Evolutionary conservation across 2,888 invertebrate genomes (phyloP).

Genomic region (Platypus cylindrus): DNA sequence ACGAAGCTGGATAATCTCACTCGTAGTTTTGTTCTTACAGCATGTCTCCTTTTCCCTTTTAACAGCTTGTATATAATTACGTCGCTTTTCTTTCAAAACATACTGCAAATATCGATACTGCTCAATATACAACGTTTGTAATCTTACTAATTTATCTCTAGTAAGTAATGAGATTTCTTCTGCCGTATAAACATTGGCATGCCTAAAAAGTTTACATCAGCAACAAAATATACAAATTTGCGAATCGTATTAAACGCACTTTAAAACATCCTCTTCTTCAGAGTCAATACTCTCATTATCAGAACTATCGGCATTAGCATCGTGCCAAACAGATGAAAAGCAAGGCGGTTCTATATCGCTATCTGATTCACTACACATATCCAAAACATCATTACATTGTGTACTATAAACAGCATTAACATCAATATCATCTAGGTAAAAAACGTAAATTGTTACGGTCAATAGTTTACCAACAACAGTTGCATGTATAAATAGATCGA

Average conservation of each 20-base stretch:
- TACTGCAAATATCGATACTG: constrained; percentile 68
- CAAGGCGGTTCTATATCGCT: constrained; percentile 56
- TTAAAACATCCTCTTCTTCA: constrained; percentile 60
- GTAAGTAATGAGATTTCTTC: constrained; percentile 75
- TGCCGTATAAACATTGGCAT: constrained; percentile 78
- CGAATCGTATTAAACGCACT: constrained; percentile 38
- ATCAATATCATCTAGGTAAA: constrained; percentile 40
- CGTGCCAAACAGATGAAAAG: constrained; percentile 49
- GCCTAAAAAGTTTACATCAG: constrained; percentile 39
- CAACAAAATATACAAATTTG: neutral
- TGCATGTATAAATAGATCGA: constrained; percentile 1
- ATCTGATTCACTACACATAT: constrained; percentile 62
- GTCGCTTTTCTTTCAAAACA: constrained; percentile 55
- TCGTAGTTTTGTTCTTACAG: constrained; percentile 24
- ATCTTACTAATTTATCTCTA: constrained; percentile 56
- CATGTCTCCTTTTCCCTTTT: constrained; percentile 67
- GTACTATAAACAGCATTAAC: constrained; percentile 38
- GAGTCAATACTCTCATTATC: constrained; percentile 69
- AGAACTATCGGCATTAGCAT: constrained; percentile 53
- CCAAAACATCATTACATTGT: constrained; percentile 45
- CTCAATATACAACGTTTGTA: constrained; percentile 71
- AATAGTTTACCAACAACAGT: neutral
- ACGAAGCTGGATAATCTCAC: too few species aligned
- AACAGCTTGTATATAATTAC: constrained; percentile 58
- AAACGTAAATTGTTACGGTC: constrained; percentile 2